Evolutionary conservation across 2,113 vertebrate species (phyloP).

Genomic region (Thamnophis sirtalis): DNA sequence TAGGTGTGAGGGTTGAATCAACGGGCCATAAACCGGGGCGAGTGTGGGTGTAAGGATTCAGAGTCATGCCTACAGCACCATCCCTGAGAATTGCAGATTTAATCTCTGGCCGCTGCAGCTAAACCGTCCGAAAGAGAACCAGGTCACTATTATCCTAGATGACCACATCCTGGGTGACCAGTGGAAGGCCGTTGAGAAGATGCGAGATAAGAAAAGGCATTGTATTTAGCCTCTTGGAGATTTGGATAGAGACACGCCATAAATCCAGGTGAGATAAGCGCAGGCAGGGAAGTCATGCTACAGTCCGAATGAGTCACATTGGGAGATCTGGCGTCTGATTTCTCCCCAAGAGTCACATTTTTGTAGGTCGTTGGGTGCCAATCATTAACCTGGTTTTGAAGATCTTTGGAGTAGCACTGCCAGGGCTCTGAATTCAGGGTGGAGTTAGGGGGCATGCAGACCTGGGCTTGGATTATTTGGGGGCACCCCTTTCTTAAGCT

Average conservation of each 20-base stretch:
- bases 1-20: neutral
- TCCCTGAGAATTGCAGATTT: neutral
- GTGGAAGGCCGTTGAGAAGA: neutral
- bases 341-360: neutral
- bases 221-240: neutral
- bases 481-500: neutral
- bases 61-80: neutral
- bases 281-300: neutral
- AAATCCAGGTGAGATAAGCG: neutral
- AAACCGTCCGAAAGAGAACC: neutral
- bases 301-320: neutral
- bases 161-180: neutral
- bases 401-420: neutral
- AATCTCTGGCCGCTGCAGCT: neutral
- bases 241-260: neutral
- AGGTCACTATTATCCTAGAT: neutral
- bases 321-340: neutral
- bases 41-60: neutral
- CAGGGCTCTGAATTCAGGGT: neutral
- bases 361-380: neutral
- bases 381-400: constrained; percentile 11
- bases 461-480: neutral
- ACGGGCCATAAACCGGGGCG: neutral
- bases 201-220: neutral
- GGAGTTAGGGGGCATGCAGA: neutral